Evolutionary conservation across 2,888 invertebrate genomes (phyloP).

Genomic region (Lamproptera curius): DNA sequence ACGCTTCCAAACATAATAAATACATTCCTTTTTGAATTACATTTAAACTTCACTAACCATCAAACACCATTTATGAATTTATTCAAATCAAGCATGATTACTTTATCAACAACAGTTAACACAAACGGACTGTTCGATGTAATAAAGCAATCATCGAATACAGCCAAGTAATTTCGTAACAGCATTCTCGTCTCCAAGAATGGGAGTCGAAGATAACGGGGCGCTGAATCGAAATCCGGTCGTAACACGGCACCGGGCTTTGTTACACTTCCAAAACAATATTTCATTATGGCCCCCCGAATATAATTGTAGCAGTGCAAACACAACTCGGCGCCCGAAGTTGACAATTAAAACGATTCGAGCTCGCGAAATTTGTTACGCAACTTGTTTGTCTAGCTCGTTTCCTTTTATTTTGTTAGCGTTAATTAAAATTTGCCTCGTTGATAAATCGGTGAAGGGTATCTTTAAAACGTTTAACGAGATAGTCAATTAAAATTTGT

Average conservation of each 20-base stretch:
- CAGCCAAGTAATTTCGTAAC: slow-evolving; percentile 2
- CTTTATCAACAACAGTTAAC: too few species aligned
- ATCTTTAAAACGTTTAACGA: too few species aligned
- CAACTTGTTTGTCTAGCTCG: slow-evolving; percentile 19
- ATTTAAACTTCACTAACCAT: too few species aligned
- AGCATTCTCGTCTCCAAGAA: slow-evolving; percentile 11
- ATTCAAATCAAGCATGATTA: too few species aligned
- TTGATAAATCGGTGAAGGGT: slow-evolving; percentile 16
- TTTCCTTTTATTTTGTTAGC: slow-evolving; percentile 20
- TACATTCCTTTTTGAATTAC: too few species aligned
- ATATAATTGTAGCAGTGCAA: slow-evolving; percentile 33
- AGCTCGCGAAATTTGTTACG: slow-evolving; percentile 21
- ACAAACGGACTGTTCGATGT: background rate
- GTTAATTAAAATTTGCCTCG: slow-evolving; percentile 16
- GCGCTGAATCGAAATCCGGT: slow-evolving; percentile 18
- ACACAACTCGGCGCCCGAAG: slow-evolving; percentile 31
- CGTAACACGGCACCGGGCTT: slow-evolving; percentile 17
- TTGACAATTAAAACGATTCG: slow-evolving; percentile 41
- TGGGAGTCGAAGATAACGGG: slow-evolving; percentile 20
- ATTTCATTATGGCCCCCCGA: slow-evolving; percentile 29
- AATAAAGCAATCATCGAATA: background rate
- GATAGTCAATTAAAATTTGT: too few species aligned
- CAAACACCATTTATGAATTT: too few species aligned
- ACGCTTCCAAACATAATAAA: too few species aligned
- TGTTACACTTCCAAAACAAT: slow-evolving; percentile 25